Evolutionary conservation across 2,888 invertebrate genomes (phyloP).

Genomic region (Amphipoea lucens): DNA sequence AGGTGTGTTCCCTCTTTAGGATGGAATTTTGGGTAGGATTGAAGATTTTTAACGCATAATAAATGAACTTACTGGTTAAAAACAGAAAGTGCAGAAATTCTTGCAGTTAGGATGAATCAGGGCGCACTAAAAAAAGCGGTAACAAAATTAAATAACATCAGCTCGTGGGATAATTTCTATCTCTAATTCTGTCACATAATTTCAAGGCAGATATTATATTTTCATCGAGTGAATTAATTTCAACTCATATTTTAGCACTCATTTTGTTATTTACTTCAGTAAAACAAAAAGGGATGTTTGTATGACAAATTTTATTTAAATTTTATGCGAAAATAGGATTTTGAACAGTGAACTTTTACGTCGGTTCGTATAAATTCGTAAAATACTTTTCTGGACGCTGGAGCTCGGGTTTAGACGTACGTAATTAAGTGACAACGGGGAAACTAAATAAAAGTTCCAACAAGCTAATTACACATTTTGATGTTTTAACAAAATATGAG

Average conservation of each 20-base stretch:
- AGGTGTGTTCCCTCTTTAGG: conserved; percentile 4
- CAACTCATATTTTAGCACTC: conserved; percentile 27
- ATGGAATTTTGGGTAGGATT: conserved; percentile 13
- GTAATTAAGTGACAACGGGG: conserved; percentile 49
- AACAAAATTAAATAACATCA: conserved; percentile 17
- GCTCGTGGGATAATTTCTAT: conserved; percentile 7
- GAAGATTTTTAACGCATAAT: conserved; percentile 12
- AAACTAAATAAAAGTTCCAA: conserved; percentile 57
- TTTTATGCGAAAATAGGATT: conserved; percentile 63
- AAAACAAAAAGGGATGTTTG: conserved; percentile 56
- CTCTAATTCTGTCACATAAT: conserved; percentile 15
- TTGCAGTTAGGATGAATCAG: not conserved
- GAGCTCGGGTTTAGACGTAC: conserved; percentile 32
- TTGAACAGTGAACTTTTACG: conserved; percentile 59
- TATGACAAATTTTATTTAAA: conserved; percentile 63
- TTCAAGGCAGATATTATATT: conserved; percentile 19
- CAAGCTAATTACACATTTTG: conserved; percentile 49
- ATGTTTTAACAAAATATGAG: conserved; percentile 26
- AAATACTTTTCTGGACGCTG: conserved; percentile 50
- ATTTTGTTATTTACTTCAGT: conserved; percentile 41
- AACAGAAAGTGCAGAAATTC: not conserved
- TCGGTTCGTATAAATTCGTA: conserved; percentile 49
- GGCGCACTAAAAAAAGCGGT: not conserved
- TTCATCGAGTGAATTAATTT: conserved; percentile 38
- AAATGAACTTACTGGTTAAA: conserved; percentile 6